phyloP scores from a whole-genome alignment of 2,888 invertebrate genomes.

The Seladonia tumulorum region DNA sequence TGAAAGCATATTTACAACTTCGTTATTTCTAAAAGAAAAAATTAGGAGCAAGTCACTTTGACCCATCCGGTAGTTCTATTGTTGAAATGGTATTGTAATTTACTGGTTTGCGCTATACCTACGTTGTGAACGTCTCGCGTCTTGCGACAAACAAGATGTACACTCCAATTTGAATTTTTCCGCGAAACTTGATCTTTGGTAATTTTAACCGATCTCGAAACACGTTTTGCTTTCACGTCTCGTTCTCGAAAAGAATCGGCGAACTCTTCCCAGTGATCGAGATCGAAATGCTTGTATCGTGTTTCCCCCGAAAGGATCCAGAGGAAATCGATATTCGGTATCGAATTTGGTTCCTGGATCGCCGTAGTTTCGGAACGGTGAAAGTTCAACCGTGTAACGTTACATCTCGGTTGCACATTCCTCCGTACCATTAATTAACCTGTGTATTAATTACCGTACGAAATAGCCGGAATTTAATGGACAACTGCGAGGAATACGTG shows the following conservation, averaged over 20 bases:
- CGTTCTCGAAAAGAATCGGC: not conserved
- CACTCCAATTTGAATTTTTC: not conserved
- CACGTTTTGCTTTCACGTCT: not conserved
- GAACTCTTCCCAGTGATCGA: not conserved
- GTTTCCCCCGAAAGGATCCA: not conserved
- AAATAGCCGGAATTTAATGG: not conserved
- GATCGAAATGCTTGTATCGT: not conserved
- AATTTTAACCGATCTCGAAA: not conserved
- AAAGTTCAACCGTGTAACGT: constrained; percentile 51
- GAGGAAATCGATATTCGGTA: constrained; percentile 49
- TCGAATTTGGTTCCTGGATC: constrained; percentile 51
- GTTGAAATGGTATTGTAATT: too few species aligned
- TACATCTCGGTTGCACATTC: constrained; percentile 24
- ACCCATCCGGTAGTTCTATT: too few species aligned
- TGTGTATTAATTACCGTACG: constrained; percentile 33
- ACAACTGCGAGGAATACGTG: not conserved
- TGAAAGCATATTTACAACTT: too few species aligned
- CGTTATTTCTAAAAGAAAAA: too few species aligned
- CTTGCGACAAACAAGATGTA: not conserved
- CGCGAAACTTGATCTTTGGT: not conserved
- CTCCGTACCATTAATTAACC: not conserved
- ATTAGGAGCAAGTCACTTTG: too few species aligned
- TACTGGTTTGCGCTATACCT: too few species aligned
- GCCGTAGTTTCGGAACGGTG: constrained; percentile 20
- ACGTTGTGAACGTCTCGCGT: not conserved